phyloP scores from a whole-genome alignment of 2,113 vertebrate genomes.

The Microcebus jonahi region DNA sequence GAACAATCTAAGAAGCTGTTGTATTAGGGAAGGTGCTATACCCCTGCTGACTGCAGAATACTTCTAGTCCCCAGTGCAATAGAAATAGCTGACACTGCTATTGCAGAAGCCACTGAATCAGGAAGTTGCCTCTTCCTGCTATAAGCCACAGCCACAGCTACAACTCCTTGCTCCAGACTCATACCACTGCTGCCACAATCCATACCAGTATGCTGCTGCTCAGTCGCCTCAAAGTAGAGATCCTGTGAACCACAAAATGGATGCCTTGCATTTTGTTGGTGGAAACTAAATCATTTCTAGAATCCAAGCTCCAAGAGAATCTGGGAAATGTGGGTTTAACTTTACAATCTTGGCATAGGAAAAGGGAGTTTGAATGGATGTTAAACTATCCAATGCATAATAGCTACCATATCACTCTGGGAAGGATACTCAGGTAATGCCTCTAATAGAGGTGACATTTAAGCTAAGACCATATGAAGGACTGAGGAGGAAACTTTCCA shows the following conservation, averaged over 20 bases:
- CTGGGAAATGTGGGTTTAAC: not conserved
- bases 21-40: not conserved
- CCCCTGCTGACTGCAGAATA: not conserved
- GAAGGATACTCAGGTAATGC: not conserved
- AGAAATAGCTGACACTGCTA: not conserved
- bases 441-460: not conserved
- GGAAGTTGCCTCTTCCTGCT: not conserved
- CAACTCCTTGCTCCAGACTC: not conserved
- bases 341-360: conserved; percentile 17
- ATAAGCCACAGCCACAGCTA: not conserved
- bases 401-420: not conserved
- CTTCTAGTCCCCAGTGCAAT: not conserved
- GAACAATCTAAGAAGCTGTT: not conserved
- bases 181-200: not conserved
- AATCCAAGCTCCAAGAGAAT: not conserved
- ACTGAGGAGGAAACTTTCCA: not conserved
- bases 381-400: not conserved
- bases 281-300: conserved; percentile 22
- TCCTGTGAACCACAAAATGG: not conserved
- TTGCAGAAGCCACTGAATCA: not conserved
- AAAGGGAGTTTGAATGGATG: not conserved
- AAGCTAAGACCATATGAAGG: not conserved
- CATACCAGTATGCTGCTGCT: not conserved
- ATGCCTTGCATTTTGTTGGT: not conserved
- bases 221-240: not conserved